phyloP scores from a whole-genome alignment of 2,888 invertebrate species.

The Ophioninae sp. region DNA sequence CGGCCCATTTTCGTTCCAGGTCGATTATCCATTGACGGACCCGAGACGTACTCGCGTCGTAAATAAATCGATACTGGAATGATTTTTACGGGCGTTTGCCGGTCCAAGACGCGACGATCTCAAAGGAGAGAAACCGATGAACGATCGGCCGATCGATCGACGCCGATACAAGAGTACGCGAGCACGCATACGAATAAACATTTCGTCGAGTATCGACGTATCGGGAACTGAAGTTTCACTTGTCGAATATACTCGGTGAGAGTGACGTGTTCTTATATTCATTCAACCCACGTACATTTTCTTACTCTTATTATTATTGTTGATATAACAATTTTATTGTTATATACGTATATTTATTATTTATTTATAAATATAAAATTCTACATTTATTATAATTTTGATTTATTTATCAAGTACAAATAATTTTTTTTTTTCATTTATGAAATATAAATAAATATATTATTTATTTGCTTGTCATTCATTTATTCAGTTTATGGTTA shows the following conservation, averaged over 20 bases:
- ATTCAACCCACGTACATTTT: slow-evolving; percentile 36
- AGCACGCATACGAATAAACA: slow-evolving; percentile 19
- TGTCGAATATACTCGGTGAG: slow-evolving; percentile 78
- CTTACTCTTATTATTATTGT: slow-evolving; percentile 42
- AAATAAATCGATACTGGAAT: slow-evolving; percentile 55
- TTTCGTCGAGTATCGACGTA: slow-evolving; percentile 2
- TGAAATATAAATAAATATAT: no score
- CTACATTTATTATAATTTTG: no score
- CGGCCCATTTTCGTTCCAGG: slow-evolving; percentile 35
- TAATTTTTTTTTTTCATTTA: no score
- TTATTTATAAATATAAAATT: neutral
- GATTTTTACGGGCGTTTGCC: slow-evolving; percentile 47
- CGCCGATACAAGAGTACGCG: slow-evolving; percentile 59
- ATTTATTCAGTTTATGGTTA: no score
- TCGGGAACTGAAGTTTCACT: slow-evolving; percentile 72
- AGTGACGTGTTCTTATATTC: slow-evolving; percentile 68
- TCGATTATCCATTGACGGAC: slow-evolving; percentile 36
- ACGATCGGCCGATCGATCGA: slow-evolving; percentile 54
- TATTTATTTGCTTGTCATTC: no score
- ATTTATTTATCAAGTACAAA: no score
- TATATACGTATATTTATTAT: neutral
- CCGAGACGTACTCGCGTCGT: slow-evolving; percentile 30
- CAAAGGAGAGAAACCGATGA: slow-evolving; percentile 52
- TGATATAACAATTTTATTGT: neutral
- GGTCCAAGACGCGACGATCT: slow-evolving; percentile 22